phyloP scores from a whole-genome alignment of 2,113 vertebrate species.

The Nycticryphes semicollaris region DNA sequence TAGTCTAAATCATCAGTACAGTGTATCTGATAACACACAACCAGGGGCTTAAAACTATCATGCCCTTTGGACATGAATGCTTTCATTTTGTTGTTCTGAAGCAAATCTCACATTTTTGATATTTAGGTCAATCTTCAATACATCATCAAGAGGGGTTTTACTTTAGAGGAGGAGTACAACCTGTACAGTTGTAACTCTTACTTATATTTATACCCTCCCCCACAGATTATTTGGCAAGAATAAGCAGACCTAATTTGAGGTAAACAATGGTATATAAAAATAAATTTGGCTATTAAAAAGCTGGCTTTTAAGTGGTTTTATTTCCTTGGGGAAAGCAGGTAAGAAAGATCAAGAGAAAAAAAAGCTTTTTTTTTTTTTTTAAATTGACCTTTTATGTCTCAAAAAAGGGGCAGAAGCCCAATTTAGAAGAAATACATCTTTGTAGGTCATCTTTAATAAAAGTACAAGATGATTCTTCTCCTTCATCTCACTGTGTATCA shows the following conservation, averaged over 20 bases:
- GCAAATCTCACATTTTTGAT: not conserved
- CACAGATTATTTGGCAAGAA: not conserved
- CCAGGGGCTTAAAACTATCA: not conserved
- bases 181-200: not conserved
- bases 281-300: not conserved
- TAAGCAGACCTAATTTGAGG: not conserved
- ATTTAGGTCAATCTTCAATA: not conserved
- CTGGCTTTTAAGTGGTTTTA: not conserved
- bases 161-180: not conserved
- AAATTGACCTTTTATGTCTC: not conserved
- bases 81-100: not conserved
- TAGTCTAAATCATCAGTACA: not conserved
- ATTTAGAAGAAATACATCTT: constrained; percentile 22
- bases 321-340: not conserved
- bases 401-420: constrained; percentile 7
- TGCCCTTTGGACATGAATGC: not conserved
- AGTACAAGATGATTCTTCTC: constrained; percentile 17
- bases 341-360: not conserved
- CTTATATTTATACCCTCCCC: not conserved
- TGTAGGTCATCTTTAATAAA: constrained; percentile 46
- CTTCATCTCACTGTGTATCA: constrained; percentile 1
- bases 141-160: not conserved
- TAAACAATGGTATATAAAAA: not conserved
- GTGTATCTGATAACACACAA: not conserved
- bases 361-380: not conserved